phyloP scores from a whole-genome alignment of 2,888 invertebrate genomes.

The Parnassius glacialis region DNA sequence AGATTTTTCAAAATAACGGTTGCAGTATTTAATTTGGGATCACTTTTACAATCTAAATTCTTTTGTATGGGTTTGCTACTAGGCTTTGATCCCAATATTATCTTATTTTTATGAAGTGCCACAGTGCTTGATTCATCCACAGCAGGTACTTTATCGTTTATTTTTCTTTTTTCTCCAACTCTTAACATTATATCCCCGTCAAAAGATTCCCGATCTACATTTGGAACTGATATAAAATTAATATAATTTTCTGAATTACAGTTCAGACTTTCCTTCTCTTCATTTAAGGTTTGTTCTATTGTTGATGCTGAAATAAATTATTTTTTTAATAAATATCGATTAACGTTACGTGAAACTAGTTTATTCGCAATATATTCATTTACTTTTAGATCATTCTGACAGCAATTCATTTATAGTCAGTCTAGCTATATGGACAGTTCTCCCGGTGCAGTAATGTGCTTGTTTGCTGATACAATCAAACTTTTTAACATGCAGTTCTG shows the following conservation, averaged over 20 bases:
- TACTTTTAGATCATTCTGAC: no score
- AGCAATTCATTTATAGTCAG: no score
- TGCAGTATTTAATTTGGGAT: constrained; percentile 28
- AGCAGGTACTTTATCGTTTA: constrained; percentile 4
- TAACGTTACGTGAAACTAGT: no score
- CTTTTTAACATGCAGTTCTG: no score
- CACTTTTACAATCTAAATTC: not conserved
- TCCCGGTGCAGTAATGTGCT: no score
- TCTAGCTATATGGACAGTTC: no score
- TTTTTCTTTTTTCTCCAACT: not conserved
- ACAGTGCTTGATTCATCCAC: not conserved
- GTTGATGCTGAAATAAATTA: constrained; percentile 25
- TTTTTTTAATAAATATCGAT: no score
- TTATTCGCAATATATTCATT: no score
- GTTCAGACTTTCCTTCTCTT: constrained; percentile 3
- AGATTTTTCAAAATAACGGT: constrained; percentile 47
- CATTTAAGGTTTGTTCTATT: not conserved
- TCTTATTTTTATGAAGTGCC: constrained; percentile 39
- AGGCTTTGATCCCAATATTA: constrained; percentile 55
- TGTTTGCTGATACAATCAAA: no score
- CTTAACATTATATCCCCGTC: not conserved
- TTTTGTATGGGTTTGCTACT: constrained; percentile 21
- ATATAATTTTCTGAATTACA: not conserved
- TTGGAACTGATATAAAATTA: not conserved
- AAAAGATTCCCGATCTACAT: not conserved